Conservation (phyloP, 2,797 vertebrate species). For the Gadopsis marmoratus region DNA sequence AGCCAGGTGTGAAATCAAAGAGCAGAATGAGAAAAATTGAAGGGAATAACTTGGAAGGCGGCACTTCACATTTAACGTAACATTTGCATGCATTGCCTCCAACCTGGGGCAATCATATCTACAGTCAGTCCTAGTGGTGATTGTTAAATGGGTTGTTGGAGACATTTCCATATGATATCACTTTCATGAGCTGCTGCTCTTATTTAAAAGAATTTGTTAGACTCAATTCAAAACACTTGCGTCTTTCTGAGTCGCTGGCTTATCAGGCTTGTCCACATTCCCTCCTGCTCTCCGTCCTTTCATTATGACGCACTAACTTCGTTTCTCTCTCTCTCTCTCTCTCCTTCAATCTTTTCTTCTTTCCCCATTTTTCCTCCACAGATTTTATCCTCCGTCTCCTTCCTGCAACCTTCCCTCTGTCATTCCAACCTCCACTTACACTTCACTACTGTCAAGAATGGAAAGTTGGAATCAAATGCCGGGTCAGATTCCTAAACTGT, state of each 20-base stretch:
- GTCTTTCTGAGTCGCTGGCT: conserved; percentile 47
- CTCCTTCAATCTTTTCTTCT: conserved; percentile 11
- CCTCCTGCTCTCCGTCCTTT: conserved; percentile 30
- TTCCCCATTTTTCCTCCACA: neutral
- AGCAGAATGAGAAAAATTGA: conserved; percentile 39
- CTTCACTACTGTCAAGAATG: neutral
- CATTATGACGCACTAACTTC: conserved; percentile 23
- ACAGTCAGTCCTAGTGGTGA: conserved; percentile 51
- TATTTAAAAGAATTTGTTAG: conserved; percentile 59
- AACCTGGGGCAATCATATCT: conserved; percentile 64
- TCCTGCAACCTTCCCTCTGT: neutral
- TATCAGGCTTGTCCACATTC: conserved; percentile 54
- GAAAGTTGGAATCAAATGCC: conserved; percentile 10
- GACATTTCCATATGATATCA: conserved; percentile 66
- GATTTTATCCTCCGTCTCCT: conserved; percentile 11
- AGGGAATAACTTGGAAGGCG: conserved; percentile 45
- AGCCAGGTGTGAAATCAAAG: conserved; percentile 55
- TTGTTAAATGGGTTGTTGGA: conserved; percentile 67
- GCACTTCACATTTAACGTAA: conserved; percentile 51
- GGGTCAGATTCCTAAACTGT: neutral
- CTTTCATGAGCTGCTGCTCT: conserved; percentile 64
- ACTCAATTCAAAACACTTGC: conserved; percentile 50
- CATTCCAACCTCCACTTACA: conserved; percentile 2
- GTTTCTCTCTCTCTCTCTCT: conserved; percentile 18
- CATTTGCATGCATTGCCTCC: conserved; percentile 67